Evolutionary conservation across 2,888 invertebrate genomes (phyloP).

Genomic region (Therioaphis trifolii): DNA sequence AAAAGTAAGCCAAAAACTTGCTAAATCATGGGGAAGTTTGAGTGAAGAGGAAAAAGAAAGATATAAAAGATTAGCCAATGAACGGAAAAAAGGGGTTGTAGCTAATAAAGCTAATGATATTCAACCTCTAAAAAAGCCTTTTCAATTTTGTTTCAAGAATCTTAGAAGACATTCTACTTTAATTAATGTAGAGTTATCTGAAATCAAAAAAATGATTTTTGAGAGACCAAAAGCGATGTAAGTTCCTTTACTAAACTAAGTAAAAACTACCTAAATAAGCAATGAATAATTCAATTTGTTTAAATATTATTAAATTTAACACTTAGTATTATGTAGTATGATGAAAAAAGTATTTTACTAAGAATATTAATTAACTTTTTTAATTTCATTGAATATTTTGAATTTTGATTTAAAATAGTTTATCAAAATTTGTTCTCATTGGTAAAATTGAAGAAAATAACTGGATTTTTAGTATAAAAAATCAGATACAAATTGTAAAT

Average conservation of each 20-base stretch:
- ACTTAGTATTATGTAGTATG: no score
- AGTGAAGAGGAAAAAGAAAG: slow-evolving; percentile 68
- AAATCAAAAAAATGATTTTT: slow-evolving; percentile 44
- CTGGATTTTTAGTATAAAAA: slow-evolving; percentile 53
- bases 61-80: slow-evolving; percentile 67
- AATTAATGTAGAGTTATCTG: slow-evolving; percentile 60
- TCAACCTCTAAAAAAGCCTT: slow-evolving; percentile 32
- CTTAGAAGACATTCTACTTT: slow-evolving; percentile 46
- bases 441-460: slow-evolving; percentile 63
- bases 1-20: slow-evolving; percentile 69
- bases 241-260: background rate
- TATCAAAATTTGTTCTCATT: slow-evolving; percentile 31
- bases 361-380: no score
- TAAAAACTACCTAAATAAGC: no score
- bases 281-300: no score
- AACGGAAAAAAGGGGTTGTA: slow-evolving; percentile 59
- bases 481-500: slow-evolving; percentile 63
- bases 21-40: slow-evolving; percentile 69
- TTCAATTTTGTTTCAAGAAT: slow-evolving; percentile 26
- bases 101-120: slow-evolving; percentile 12
- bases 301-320: no score
- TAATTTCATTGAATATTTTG: background rate
- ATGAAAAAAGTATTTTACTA: no score
- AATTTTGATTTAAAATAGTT: slow-evolving; percentile 10
- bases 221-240: background rate